Percentiles rank a stretch among this genome's conserved stretches.
phyloP scores from a whole-genome alignment of 2,888 invertebrate genomes.

The Caenorhabditis imperialis region DNA sequence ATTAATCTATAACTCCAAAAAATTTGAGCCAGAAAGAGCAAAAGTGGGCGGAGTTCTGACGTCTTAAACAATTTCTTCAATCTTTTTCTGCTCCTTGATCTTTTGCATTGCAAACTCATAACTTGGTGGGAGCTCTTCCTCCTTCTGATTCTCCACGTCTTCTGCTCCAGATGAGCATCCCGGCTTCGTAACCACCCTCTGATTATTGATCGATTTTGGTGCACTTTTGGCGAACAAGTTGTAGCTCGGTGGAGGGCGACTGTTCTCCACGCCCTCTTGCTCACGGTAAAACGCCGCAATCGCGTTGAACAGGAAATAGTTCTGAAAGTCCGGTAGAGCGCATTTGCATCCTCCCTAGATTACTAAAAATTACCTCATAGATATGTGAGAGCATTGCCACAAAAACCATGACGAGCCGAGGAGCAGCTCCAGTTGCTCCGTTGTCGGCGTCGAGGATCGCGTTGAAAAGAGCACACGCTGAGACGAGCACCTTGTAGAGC shows the following conservation, averaged over 20 bases:
- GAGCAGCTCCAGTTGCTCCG: conserved; percentile 36
- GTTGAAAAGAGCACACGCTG: conserved; percentile 55
- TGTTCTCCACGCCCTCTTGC: conserved; percentile 37
- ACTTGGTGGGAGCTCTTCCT: conserved; percentile 27
- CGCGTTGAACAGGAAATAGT: conserved; percentile 63
- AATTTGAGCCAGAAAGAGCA: too few species aligned
- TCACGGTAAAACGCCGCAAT: conserved; percentile 51
- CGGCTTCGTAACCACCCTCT: not conserved
- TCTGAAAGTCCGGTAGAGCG: conserved; percentile 25
- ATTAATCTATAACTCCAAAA: too few species aligned
- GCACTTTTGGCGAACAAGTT: conserved; percentile 47
- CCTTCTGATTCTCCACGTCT: not conserved
- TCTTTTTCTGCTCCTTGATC: conserved; percentile 19
- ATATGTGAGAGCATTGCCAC: conserved; percentile 45
- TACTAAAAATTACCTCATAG: conserved; percentile 60
- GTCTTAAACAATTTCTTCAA: conserved; percentile 16
- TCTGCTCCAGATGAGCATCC: not conserved
- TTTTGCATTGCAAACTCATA: conserved; percentile 48
- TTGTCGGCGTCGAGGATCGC: conserved; percentile 55
- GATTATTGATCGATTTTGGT: conserved; percentile 1
- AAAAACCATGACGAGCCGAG: conserved; percentile 44
- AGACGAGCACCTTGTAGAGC: conserved; percentile 48
- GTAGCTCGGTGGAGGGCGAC: conserved; percentile 54
- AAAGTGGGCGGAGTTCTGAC: too few species aligned
- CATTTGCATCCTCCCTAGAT: not conserved